A percentile compares a stretch with the other conserved stretches of the same genome.
phyloP scores from a whole-genome alignment of 2,888 invertebrate species.

The Margaritifera margaritifera region DNA sequence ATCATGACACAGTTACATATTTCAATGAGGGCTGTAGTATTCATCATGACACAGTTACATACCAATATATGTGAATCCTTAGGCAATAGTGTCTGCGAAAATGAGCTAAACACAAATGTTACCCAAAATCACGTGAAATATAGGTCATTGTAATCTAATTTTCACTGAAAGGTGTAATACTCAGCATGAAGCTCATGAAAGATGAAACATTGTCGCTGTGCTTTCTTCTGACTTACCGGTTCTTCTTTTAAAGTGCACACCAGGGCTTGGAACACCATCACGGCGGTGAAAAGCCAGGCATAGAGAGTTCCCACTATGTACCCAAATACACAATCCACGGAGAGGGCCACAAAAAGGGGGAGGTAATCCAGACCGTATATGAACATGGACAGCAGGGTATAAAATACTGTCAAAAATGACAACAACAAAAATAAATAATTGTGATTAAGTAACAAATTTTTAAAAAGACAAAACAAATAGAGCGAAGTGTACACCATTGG shows the following conservation, averaged over 20 bases:
- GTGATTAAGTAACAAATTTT: not conserved
- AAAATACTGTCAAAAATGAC: slow-evolving; percentile 29
- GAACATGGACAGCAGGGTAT: slow-evolving; percentile 28
- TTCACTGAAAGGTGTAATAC: too few species aligned
- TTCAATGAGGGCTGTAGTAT: too few species aligned
- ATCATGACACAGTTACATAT: too few species aligned
- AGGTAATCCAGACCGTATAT: slow-evolving; percentile 49
- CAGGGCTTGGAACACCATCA: slow-evolving; percentile 20
- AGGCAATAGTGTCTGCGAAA: too few species aligned
- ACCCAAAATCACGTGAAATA: too few species aligned
- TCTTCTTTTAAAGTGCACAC: slow-evolving; percentile 6
- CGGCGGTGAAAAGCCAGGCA: slow-evolving; percentile 43
- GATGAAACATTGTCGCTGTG: not conserved
- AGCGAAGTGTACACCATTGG: not conserved
- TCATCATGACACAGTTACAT: too few species aligned
- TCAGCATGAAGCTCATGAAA: too few species aligned
- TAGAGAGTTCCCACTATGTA: slow-evolving; percentile 45
- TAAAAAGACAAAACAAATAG: not conserved
- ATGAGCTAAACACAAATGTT: too few species aligned
- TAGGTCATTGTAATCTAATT: too few species aligned
- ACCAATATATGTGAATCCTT: too few species aligned
- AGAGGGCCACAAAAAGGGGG: slow-evolving; percentile 48
- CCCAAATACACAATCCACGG: slow-evolving; percentile 37
- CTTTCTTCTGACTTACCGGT: slow-evolving; percentile 5
- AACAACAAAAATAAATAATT: slow-evolving; percentile 1